A percentile compares a stretch with the other conserved stretches of the same genome.
phyloP scores from a whole-genome alignment of 2,888 invertebrate species.

The Listrodromus nycthemerus region DNA sequence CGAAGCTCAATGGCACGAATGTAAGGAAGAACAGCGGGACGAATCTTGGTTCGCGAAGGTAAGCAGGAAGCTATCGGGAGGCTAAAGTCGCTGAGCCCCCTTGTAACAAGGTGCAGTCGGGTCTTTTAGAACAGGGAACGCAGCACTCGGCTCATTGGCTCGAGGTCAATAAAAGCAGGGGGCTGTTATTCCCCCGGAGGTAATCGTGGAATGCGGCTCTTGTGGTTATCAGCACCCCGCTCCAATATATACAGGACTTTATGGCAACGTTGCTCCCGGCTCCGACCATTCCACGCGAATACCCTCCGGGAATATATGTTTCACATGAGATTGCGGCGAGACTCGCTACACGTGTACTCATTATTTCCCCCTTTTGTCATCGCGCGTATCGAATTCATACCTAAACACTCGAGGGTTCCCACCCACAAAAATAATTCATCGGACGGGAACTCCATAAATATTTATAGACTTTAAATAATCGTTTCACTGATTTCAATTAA shows the following conservation, averaged over 20 bases:
- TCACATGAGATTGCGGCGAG: constrained; percentile 59
- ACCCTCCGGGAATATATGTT: constrained; percentile 55
- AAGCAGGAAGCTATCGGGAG: constrained; percentile 1
- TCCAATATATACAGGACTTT: constrained; percentile 40
- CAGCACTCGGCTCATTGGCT: constrained; percentile 4
- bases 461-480: too few species aligned
- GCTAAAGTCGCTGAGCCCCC: background rate
- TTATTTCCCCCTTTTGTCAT: background rate
- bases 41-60: constrained; percentile 4
- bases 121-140: background rate
- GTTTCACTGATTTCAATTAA: too few species aligned
- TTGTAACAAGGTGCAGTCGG: constrained; percentile 28
- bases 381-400: background rate
- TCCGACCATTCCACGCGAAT: constrained; percentile 42
- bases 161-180: constrained; percentile 38
- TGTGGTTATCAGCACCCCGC: constrained; percentile 65
- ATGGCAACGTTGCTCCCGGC: constrained; percentile 13
- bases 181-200: constrained; percentile 29
- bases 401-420: background rate
- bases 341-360: constrained; percentile 1
- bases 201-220: constrained; percentile 60
- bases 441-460: too few species aligned
- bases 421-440: too few species aligned
- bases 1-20: background rate
- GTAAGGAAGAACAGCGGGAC: background rate